These are phyloP conservation scores for Pagetopsis macropterus DNA, from an alignment of 2,797 vertebrate species.

Conservation along the genomic window DNA sequence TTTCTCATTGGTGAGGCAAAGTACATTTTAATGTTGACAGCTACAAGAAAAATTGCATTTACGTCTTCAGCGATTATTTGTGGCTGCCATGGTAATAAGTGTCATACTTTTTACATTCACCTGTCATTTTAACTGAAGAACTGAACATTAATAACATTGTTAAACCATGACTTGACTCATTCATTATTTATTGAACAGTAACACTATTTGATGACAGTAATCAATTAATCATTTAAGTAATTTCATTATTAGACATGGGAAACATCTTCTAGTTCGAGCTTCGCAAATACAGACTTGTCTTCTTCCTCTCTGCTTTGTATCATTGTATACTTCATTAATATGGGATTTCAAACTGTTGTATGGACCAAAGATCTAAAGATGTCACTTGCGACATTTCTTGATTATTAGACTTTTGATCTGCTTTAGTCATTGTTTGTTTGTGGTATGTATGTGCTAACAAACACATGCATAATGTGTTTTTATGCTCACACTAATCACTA, in stretches of 20 bases:
- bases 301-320: conserved; percentile 1
- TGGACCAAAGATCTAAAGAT: neutral
- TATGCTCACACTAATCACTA: neutral
- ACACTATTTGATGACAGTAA: neutral
- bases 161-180: neutral
- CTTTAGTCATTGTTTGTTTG: neutral
- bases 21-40: conserved; percentile 31
- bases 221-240: neutral
- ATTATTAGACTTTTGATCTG: neutral
- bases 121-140: conserved; percentile 9
- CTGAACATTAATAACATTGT: neutral
- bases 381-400: accelerated
- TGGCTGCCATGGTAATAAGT: conserved; percentile 14
- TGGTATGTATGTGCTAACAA: neutral
- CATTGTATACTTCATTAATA: neutral
- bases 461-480: conserved; percentile 4
- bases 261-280: neutral
- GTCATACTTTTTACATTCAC: conserved; percentile 13
- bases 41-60: conserved; percentile 8
- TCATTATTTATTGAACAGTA: neutral
- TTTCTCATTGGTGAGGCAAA: conserved; percentile 44
- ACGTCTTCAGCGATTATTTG: neutral
- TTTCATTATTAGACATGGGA: neutral
- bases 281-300: neutral
- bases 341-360: neutral